Evolutionary conservation across 2,888 invertebrate genomes (phyloP), one percentile per base, ranked within the genome.

Genomic region (Mythimna lalbum): DNA sequence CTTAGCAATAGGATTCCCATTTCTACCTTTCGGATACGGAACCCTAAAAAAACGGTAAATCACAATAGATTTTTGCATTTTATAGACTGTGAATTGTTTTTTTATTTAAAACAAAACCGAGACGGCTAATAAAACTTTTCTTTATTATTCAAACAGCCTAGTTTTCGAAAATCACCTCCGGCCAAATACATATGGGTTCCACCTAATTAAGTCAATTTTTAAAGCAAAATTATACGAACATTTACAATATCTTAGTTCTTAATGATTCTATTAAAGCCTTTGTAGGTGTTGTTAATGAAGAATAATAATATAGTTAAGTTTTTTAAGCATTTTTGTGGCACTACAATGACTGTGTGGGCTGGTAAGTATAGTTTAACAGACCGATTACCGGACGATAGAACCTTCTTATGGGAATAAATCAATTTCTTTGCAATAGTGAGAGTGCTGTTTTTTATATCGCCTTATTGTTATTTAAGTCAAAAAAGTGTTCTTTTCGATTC

Each of bases 221-320:
- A 69, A 62, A 9, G 63, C 3, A 59, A 39, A 23, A 63, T 76
- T 69, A 73, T 57, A 61, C 57, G 23, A 77, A 73, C 56, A 63
- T 50, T 49, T 56, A 43, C 1, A 50, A 56, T 59, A 7, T 68
- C 31, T 67, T 67, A 49, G 60, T 53, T 57, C 23, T 61, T 68
- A 80, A 76, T 76, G 62, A 64, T 69, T 80, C 74, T 62, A 61
- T 77, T 78, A 78, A 74, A 75, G 63, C 61, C 63, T 66, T 73
- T 76, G 89, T 89, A 89, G 90, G 90, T 89, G 89, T 86, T 69
- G 36, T 52, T 86, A 88, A 88, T 86, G 84, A 80, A 80, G 72
- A 78, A 73, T 89, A 89, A 89, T 89, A 81, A 87, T 75, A 89
- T 59, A 47, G 50, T 71, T 52, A 33, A 66, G 67, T 59, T 65